Conservation (phyloP, 2,113 vertebrate species). For the Motacilla alba region DNA sequence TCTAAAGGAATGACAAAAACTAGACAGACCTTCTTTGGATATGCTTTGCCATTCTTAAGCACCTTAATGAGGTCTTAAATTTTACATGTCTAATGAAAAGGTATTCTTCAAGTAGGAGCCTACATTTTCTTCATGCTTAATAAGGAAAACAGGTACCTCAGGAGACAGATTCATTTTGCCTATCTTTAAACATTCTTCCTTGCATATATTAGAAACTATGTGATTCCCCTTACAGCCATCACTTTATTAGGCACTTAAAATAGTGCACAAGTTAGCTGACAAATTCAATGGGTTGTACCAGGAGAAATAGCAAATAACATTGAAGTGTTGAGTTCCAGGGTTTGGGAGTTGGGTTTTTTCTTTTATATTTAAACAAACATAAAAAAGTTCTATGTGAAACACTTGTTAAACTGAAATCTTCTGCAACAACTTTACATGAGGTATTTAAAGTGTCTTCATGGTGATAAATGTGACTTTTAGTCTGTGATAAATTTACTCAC, state of each 20-base stretch:
- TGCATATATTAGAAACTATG: background rate
- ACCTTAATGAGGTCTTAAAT: background rate
- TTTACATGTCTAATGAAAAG: background rate
- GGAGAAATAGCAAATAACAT: background rate
- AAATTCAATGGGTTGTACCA: background rate
- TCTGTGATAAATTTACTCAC: background rate
- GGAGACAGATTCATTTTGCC: background rate
- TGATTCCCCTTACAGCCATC: background rate
- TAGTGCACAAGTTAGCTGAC: background rate
- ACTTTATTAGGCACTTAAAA: background rate
- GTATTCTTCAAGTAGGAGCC: background rate
- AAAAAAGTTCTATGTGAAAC: background rate
- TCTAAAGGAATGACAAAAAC: background rate
- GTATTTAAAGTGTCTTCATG: background rate
- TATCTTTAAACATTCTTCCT: background rate
- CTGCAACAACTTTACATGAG: background rate
- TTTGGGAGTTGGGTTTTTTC: accelerated
- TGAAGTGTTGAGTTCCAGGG: background rate
- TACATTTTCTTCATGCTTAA: background rate
- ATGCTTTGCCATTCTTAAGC: background rate
- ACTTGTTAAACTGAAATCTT: background rate
- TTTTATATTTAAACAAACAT: background rate
- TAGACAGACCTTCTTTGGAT: background rate
- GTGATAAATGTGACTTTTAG: background rate
- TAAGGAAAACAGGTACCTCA: background rate